phyloP scores from a whole-genome alignment of 2,797 vertebrate species.

The Rhinogobio ventralis region DNA sequence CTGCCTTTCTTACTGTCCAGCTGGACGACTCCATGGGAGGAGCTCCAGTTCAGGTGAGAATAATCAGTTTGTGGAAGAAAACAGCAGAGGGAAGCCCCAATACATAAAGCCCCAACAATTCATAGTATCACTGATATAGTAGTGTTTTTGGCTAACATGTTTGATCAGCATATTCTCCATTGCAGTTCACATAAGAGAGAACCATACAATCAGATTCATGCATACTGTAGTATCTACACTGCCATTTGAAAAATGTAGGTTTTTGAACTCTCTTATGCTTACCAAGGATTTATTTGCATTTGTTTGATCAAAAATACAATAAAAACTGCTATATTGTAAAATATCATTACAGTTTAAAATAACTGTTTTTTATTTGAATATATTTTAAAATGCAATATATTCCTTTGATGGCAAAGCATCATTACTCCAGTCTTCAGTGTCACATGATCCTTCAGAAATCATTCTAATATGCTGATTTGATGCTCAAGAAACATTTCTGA shows the following conservation, averaged over 20 bases:
- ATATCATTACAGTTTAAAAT: background rate
- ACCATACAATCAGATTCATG: background rate
- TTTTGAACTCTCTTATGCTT: background rate
- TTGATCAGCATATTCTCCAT: background rate
- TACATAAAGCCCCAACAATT: background rate
- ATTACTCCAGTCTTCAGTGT: background rate
- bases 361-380: background rate
- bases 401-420: background rate
- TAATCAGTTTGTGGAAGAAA: background rate
- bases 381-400: background rate
- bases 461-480: background rate
- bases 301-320: background rate
- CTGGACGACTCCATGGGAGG: slow-evolving; percentile 78
- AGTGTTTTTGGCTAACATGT: background rate
- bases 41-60: slow-evolving; percentile 77
- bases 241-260: background rate
- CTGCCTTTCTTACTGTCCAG: slow-evolving; percentile 74
- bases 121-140: background rate
- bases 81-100: too few relatives aligned
- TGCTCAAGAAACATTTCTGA: background rate
- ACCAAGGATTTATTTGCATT: background rate
- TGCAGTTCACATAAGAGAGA: background rate
- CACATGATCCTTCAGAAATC: too few relatives aligned
- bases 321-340: too few relatives aligned
- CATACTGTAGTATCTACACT: background rate